Evolutionary conservation across 1,140 invertebrate genomes (phyloP).

Genomic region (Solen grandis): DNA sequence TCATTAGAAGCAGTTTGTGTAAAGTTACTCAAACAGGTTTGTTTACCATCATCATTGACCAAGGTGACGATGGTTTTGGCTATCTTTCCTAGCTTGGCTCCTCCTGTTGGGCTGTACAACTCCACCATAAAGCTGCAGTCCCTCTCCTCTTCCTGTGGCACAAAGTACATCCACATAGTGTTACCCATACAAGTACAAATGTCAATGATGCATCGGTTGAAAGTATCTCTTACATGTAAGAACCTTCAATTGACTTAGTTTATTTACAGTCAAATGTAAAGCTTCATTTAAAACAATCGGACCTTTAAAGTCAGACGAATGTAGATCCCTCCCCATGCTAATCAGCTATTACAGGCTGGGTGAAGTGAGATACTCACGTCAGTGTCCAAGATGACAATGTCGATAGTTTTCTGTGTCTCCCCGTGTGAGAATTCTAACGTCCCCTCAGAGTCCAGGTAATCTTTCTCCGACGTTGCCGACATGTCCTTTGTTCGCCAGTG

Average conservation of each 20-base stretch:
- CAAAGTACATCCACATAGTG: too few species aligned
- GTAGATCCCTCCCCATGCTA: too few species aligned
- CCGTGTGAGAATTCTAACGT: conserved; percentile 84
- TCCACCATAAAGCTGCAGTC: conserved; percentile 87
- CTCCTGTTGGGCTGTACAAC: conserved; percentile 82
- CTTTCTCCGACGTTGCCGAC: conserved; percentile 83
- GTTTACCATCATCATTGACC: conserved; percentile 86
- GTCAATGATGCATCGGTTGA: not conserved
- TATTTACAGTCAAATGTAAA: not conserved
- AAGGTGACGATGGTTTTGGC: conserved; percentile 85
- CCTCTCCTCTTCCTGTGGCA: conserved; percentile 81
- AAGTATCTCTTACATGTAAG: not conserved
- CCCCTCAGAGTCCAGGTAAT: conserved; percentile 82
- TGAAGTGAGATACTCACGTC: conserved; percentile 65
- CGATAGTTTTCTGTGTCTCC: conserved; percentile 82
- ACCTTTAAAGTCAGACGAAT: too few species aligned
- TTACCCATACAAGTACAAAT: not conserved
- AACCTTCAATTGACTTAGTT: not conserved
- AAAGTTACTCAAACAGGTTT: not conserved
- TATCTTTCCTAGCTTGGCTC: conserved; percentile 84
- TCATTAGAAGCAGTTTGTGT: not conserved
- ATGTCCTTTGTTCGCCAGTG: conserved; percentile 85
- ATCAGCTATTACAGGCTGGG: too few species aligned
- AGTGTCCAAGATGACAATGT: conserved; percentile 82
- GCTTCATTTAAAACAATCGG: not conserved